Percentiles rank a stretch among this genome's conserved stretches.
phyloP scores from a whole-genome alignment of 1,140 invertebrate species.

The Bathynomus jamesi region DNA sequence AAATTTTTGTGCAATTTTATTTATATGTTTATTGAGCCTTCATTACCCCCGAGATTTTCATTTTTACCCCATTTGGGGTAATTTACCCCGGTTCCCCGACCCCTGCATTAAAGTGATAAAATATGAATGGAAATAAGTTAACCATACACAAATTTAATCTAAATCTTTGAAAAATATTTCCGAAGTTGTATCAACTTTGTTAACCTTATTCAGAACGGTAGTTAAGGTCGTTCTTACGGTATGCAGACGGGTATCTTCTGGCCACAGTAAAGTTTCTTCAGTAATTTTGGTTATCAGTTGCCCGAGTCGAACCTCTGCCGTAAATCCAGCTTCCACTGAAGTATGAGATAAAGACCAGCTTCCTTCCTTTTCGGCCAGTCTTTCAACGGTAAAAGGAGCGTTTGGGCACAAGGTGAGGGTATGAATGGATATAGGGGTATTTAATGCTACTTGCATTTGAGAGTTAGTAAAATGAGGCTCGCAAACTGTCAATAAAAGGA shows the following conservation, averaged over 20 bases:
- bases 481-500: slow-evolving; percentile 27
- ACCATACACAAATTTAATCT: too few species aligned
- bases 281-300: neutral
- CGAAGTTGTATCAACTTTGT: too few species aligned
- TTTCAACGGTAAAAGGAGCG: neutral
- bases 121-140: too few species aligned
- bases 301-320: neutral
- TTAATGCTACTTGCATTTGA: neutral
- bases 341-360: neutral
- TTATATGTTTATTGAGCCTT: too few species aligned
- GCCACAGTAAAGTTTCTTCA: neutral
- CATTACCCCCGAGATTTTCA: too few species aligned
- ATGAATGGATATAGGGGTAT: slow-evolving; percentile 13
- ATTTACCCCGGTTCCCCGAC: too few species aligned
- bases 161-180: too few species aligned
- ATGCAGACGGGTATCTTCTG: neutral
- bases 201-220: too few species aligned
- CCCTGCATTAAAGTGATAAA: too few species aligned
- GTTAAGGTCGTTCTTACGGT: too few species aligned
- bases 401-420: slow-evolving; percentile 24
- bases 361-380: neutral
- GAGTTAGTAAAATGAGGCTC: slow-evolving; percentile 2
- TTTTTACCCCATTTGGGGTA: too few species aligned
- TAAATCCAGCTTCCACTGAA: neutral
- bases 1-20: too few species aligned